Evolutionary conservation across 2,113 vertebrate genomes (phyloP).

Genomic region (Mirza zaza): DNA sequence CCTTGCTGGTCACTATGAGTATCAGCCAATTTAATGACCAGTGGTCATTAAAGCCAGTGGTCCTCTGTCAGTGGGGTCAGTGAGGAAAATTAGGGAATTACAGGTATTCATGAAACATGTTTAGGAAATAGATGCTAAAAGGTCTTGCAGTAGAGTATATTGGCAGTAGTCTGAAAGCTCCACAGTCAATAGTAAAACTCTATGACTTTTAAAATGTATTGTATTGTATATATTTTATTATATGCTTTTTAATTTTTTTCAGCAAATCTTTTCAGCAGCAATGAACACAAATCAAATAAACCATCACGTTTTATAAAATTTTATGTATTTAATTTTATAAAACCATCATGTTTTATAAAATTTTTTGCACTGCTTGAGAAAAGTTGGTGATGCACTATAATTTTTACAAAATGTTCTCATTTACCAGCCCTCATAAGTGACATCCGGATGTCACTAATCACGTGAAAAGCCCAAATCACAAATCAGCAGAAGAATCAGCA

Average conservation of each 20-base stretch:
- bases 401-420: background rate
- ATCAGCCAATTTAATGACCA: background rate
- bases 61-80: background rate
- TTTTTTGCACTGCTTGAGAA: background rate
- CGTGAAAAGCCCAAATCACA: background rate
- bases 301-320: background rate
- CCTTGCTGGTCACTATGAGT: background rate
- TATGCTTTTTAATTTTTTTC: background rate
- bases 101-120: background rate
- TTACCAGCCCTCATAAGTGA: background rate
- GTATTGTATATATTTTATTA: background rate
- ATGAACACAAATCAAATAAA: background rate
- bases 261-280: background rate
- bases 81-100: background rate
- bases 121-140: background rate
- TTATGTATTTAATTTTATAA: background rate
- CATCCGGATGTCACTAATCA: background rate
- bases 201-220: background rate
- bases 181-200: background rate
- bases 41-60: too few relatives aligned
- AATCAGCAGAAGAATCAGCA: accelerated
- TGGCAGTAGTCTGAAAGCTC: background rate
- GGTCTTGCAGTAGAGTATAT: background rate
- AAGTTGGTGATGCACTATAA: background rate
- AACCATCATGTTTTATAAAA: background rate